These are phyloP conservation scores for Heterotilapia buettikoferi DNA, from an alignment of 2,113 vertebrate species.

Conservation along the genomic window DNA sequence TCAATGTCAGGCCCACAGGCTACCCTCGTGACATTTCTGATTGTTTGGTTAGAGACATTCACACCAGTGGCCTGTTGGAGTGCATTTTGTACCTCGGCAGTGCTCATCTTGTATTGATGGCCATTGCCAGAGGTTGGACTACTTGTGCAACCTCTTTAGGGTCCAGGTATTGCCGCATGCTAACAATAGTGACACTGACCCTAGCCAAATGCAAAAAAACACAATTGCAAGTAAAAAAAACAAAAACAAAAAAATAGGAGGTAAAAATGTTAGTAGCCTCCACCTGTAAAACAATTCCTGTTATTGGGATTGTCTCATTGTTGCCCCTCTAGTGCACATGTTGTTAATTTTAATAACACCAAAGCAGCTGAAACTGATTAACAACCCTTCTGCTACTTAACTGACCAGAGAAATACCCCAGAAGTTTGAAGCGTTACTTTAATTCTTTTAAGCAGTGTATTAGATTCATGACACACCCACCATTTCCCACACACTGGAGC, in stretches of 20 bases:
- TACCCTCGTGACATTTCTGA: neutral
- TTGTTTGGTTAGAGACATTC: neutral
- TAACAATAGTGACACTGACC: neutral
- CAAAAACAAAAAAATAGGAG: neutral
- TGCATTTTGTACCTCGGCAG: neutral
- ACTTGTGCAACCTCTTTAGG: neutral
- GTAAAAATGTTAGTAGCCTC: neutral
- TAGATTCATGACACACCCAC: slow-evolving; percentile 1
- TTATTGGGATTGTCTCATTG: neutral
- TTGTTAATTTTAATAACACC: neutral
- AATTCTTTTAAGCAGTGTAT: neutral
- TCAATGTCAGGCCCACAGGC: neutral
- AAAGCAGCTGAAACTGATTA: neutral
- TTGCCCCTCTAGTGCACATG: neutral
- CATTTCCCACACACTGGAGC: slow-evolving; percentile 44
- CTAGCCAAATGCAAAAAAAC: neutral
- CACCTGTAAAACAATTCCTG: neutral
- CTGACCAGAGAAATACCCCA: neutral
- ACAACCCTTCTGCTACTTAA: neutral
- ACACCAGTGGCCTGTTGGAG: neutral
- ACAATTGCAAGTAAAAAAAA: neutral
- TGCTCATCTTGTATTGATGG: neutral
- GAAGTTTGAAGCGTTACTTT: neutral
- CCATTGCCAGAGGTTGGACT: neutral
- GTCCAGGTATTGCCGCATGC: neutral